Percentiles rank a stretch among this genome's conserved stretches.
phyloP scores from a whole-genome alignment of 1,140 invertebrate species.

The Limonius californicus region DNA sequence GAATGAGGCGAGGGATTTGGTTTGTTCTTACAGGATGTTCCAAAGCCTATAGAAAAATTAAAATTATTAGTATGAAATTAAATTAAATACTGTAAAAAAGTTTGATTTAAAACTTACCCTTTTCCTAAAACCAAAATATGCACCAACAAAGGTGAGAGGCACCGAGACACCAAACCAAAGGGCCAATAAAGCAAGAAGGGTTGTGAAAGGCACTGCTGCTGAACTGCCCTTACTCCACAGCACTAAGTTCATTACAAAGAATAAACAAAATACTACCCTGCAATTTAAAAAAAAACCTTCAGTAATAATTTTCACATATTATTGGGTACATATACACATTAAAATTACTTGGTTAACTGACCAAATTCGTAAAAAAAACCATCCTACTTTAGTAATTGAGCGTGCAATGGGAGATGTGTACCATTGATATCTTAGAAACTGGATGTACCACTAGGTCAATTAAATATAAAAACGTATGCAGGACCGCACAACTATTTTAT shows the following conservation, averaged over 20 bases:
- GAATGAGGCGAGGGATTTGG: conserved; percentile 97
- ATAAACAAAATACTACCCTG: conserved; percentile 90
- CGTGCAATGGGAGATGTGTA: too few species aligned
- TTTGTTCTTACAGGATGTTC: conserved; percentile 97
- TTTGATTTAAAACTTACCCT: conserved; percentile 59
- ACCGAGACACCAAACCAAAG: conserved; percentile 98
- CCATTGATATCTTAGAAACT: too few species aligned
- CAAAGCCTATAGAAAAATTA: conserved; percentile 60
- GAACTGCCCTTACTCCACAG: conserved; percentile 94
- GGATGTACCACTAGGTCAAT: too few species aligned
- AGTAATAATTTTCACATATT: neutral
- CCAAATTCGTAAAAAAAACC: too few species aligned
- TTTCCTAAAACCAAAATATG: conserved; percentile 98
- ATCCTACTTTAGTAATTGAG: too few species aligned
- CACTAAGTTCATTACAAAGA: conserved; percentile 95
- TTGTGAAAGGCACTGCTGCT: conserved; percentile 94
- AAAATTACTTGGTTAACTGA: too few species aligned
- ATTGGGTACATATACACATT: neutral
- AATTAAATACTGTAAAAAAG: neutral
- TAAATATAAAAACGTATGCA: too few species aligned
- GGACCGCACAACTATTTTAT: too few species aligned
- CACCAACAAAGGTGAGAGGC: conserved; percentile 95
- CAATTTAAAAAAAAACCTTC: conserved; percentile 29
- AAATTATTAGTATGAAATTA: conserved; percentile 30
- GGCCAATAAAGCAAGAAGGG: conserved; percentile 92